phyloP scores from a whole-genome alignment of 2,113 vertebrate genomes.

The Ranitomeya imitator region DNA sequence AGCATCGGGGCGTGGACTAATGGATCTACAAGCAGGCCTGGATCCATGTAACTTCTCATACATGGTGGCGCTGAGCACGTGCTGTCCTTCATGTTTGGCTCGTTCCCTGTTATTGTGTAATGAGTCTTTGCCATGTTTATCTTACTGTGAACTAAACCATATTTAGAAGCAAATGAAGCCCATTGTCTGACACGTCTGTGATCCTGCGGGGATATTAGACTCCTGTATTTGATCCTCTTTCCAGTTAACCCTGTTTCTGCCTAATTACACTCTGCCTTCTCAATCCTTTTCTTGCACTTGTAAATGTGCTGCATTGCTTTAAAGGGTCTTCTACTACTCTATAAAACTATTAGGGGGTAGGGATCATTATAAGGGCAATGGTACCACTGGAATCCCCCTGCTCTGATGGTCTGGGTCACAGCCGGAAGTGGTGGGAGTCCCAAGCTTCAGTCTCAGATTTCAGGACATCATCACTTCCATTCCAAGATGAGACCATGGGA shows the following conservation, averaged over 20 bases:
- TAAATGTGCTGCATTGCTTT: neutral
- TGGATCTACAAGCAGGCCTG: neutral
- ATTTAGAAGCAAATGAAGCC: conserved; percentile 40
- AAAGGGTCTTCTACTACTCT: too few species aligned
- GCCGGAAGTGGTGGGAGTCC: too few species aligned
- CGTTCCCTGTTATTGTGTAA: neutral
- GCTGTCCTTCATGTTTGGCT: conserved; percentile 20
- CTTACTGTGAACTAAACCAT: conserved; percentile 47
- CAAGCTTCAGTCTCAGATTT: too few species aligned
- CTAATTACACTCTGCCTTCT: neutral
- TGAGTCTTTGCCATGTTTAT: conserved; percentile 49
- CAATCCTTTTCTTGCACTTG: neutral
- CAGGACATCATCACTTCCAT: too few species aligned
- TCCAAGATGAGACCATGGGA: too few species aligned
- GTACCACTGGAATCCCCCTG: too few species aligned
- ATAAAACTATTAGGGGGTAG: too few species aligned
- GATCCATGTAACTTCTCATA: neutral
- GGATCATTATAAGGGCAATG: too few species aligned
- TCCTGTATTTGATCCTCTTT: neutral
- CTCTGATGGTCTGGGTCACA: too few species aligned
- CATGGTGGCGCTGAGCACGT: neutral
- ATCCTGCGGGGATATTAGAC: neutral
- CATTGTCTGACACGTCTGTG: neutral
- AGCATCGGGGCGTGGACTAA: neutral
- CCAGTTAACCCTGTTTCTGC: neutral